Conservation (phyloP, 2,888 invertebrate species). For the Orthonychiurus folsomi region DNA sequence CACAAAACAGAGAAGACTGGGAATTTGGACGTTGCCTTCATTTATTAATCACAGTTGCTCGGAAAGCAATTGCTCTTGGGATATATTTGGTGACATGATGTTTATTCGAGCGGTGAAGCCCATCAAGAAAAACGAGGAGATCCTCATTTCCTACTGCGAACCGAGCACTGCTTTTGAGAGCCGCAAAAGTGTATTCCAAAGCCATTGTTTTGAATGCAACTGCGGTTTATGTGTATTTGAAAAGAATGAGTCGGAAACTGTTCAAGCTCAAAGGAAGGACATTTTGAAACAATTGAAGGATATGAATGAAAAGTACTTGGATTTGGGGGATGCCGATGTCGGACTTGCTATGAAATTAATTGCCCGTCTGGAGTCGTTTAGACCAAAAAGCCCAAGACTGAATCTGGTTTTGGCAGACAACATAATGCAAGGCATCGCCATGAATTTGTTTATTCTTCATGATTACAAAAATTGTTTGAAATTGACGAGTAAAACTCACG, state of each 20-base stretch:
- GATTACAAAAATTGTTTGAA: background rate
- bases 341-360: too few relatives aligned
- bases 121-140: background rate
- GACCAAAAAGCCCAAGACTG: too few relatives aligned
- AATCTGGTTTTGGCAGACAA: background rate
- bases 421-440: background rate
- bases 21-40: background rate
- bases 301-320: too few relatives aligned
- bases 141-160: constrained; percentile 2
- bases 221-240: constrained; percentile 7
- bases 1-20: background rate
- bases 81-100: background rate
- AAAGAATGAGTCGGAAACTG: background rate
- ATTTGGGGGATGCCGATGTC: too few relatives aligned
- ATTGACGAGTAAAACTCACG: background rate
- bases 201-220: constrained; percentile 1
- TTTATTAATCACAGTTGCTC: constrained; percentile 9
- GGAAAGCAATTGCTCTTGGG: constrained; percentile 3
- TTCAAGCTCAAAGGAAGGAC: background rate
- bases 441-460: too few relatives aligned
- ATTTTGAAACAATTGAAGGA: too few relatives aligned
- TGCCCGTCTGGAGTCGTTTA: too few relatives aligned
- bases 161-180: background rate
- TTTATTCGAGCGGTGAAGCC: background rate
- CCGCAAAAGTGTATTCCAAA: background rate